These are phyloP conservation scores for Exephanes ischioxanthus DNA, from an alignment of 2,888 invertebrate species.

Conservation along the genomic window DNA sequence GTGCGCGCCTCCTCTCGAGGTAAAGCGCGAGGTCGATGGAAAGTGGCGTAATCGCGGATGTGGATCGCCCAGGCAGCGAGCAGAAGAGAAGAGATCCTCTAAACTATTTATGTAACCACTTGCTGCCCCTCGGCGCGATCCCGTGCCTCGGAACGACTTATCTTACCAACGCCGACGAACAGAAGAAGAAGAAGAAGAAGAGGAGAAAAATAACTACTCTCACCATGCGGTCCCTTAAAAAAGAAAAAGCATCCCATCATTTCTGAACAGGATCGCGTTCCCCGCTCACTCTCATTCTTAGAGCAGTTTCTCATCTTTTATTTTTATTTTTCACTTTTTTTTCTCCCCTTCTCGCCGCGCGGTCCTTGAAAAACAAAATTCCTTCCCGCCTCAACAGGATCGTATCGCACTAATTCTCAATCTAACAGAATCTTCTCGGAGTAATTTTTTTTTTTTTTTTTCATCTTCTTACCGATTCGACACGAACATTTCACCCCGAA, in stretches of 20 bases:
- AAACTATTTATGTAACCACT: slow-evolving; percentile 82
- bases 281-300: slow-evolving; percentile 48
- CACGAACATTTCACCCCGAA: slow-evolving; percentile 66
- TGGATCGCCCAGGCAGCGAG: slow-evolving; percentile 80
- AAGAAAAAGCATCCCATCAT: slow-evolving; percentile 12
- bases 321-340: slow-evolving; percentile 19
- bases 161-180: slow-evolving; percentile 49
- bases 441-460: neutral
- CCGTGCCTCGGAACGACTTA: slow-evolving; percentile 80
- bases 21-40: slow-evolving; percentile 79
- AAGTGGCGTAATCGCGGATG: slow-evolving; percentile 83
- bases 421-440: neutral
- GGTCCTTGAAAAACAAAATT: slow-evolving; percentile 10
- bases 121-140: slow-evolving; percentile 69
- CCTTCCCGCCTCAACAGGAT: neutral
- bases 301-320: slow-evolving; percentile 36
- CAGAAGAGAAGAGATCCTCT: slow-evolving; percentile 78
- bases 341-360: slow-evolving; percentile 19
- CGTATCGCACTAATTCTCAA: neutral
- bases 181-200: slow-evolving; percentile 57
- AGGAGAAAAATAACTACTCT: slow-evolving; percentile 53
- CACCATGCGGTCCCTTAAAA: slow-evolving; percentile 34
- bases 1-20: slow-evolving; percentile 27
- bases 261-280: slow-evolving; percentile 32
- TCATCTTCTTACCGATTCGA: slow-evolving; percentile 25